These are phyloP conservation scores for Aselliscus stoliczkanus DNA, from an alignment of 2,797 vertebrate genomes.

Conservation along the genomic window DNA sequence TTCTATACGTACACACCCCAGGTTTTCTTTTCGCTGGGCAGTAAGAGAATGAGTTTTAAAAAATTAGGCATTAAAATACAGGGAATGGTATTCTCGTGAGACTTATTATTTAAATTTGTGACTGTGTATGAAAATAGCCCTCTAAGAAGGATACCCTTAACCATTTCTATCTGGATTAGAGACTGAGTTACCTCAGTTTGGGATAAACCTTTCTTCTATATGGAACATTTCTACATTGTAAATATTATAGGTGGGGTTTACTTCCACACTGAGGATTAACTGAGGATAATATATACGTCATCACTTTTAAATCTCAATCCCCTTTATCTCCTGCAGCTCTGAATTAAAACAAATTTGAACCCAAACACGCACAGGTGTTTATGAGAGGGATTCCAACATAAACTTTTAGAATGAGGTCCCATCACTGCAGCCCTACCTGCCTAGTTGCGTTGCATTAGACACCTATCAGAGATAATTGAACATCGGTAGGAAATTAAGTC, in stretches of 20 bases:
- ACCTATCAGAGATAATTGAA: slow-evolving; percentile 63
- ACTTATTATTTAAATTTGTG: background rate
- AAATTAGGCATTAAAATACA: background rate
- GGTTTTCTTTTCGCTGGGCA: background rate
- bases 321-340: background rate
- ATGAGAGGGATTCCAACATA: background rate
- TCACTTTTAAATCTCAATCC: background rate
- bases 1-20: background rate
- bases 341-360: slow-evolving; percentile 10
- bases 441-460: slow-evolving; percentile 30
- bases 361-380: background rate
- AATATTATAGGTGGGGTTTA: background rate
- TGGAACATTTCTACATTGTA: background rate
- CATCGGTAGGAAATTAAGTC: slow-evolving; percentile 72
- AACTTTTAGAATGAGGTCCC: slow-evolving; percentile 24
- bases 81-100: background rate
- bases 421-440: background rate
- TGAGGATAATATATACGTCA: background rate
- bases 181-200: background rate
- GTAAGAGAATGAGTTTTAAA: background rate
- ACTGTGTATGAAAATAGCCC: background rate
- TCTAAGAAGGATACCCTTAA: background rate
- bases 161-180: background rate
- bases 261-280: background rate
- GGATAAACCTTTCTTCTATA: background rate